Base-by-base conservation (phyloP, 2,113 vertebrate genomes). In the Labrus mixtus region DNA sequence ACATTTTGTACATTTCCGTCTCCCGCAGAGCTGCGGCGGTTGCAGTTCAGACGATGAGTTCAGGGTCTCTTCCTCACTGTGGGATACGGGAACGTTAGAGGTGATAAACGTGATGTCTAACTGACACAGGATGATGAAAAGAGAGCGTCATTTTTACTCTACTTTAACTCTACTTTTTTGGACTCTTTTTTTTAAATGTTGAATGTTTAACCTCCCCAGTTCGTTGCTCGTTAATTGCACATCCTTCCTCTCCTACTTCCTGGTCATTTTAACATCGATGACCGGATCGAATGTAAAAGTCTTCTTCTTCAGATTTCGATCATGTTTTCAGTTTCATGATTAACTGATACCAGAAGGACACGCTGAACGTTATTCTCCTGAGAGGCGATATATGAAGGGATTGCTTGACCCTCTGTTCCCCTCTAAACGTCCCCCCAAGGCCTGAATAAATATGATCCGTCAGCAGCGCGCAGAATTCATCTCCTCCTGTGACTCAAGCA, bases 391-490 rank as follows among this genome's bases (percentile, higher is more conserved):
- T 48, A 74, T n/a, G n/a, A 55, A 10, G 72, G 60, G 61, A 84
- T 68, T 20, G 50, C 11, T 65, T 55, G 76, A 84, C 59, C 84
- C 79, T 68, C 66, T 51, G 17, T 54, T 78, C 54, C 37, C 13
- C 36, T 73, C 45, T 65, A 41, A 78, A 75, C 22, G 69, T 70
- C 63, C 51, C 69, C 69, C 61, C 1, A 57, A 64, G 76, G 79
- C 48, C 66, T 51, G 53, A 58, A 68, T 72, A 76, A 78, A 87
- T 74, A 68, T 67, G 46, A 68, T 72, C 48, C 13, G 59, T 57
- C 48, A 16, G 13, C 43, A 16, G 20, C 29, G 3, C 9, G 43
- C 5, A 51, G 2, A 58, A 63, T 73, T 36, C 56, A 74, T 81
- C 70, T 57, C 48, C 54, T 64, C 22, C 33, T 56, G 43, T 56